phyloP scores from a whole-genome alignment of 2,888 invertebrate genomes.

The Polylopha cassiicola region DNA sequence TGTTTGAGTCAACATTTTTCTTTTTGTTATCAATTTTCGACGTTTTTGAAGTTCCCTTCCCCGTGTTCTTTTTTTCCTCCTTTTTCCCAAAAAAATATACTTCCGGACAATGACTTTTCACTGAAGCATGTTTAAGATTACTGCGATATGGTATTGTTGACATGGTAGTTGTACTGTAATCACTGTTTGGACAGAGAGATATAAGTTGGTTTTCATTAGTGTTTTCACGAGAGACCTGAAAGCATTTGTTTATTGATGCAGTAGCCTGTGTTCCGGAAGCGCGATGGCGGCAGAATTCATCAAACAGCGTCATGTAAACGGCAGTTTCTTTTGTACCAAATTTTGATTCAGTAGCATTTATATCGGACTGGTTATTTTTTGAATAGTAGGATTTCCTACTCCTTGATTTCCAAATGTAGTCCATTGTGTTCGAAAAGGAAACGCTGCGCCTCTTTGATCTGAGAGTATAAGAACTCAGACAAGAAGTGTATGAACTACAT shows the following conservation, averaged over 20 bases:
- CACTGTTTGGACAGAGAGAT: slow-evolving; percentile 25
- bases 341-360: slow-evolving; percentile 17
- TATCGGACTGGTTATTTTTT: slow-evolving; percentile 15
- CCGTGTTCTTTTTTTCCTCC: slow-evolving; percentile 38
- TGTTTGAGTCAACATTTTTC: slow-evolving; percentile 14
- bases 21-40: slow-evolving; percentile 29
- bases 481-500: neutral
- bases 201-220: slow-evolving; percentile 16
- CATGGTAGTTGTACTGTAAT: slow-evolving; percentile 32
- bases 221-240: slow-evolving; percentile 42
- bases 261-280: slow-evolving; percentile 64
- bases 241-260: slow-evolving; percentile 64
- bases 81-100: slow-evolving; percentile 56
- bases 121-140: slow-evolving; percentile 22
- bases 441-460: slow-evolving; percentile 34
- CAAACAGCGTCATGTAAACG: slow-evolving; percentile 54
- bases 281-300: slow-evolving; percentile 36
- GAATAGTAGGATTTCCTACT: slow-evolving; percentile 20
- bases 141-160: slow-evolving; percentile 28
- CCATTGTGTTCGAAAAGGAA: slow-evolving; percentile 35
- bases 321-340: slow-evolving; percentile 46
- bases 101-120: slow-evolving; percentile 37
- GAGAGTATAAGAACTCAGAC: slow-evolving; percentile 23
- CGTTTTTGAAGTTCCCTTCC: slow-evolving; percentile 45
- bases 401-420: slow-evolving; percentile 29